A percentile compares a stretch with the other conserved stretches of the same genome.
phyloP scores from a whole-genome alignment of 2,797 vertebrate genomes.

The Pseudotriccus pelzelni region DNA sequence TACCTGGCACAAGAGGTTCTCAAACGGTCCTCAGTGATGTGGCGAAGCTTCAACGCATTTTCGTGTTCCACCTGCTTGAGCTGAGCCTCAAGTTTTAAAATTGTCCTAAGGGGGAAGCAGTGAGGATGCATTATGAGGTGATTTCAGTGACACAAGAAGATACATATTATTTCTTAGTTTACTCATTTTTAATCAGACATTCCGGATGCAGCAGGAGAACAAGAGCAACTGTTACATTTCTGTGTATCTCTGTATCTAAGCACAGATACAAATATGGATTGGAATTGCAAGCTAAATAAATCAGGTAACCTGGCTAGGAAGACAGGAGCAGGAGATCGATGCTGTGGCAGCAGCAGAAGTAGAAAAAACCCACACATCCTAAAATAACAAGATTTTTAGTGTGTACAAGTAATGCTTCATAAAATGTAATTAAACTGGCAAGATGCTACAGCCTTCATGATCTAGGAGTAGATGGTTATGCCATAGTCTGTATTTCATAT shows the following conservation, averaged over 20 bases:
- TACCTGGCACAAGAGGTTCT: constrained; percentile 83
- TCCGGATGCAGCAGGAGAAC: neutral
- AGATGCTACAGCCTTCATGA: neutral
- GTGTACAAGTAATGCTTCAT: neutral
- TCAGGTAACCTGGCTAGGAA: neutral
- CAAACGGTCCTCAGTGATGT: constrained; percentile 67
- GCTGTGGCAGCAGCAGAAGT: neutral
- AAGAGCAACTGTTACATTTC: neutral
- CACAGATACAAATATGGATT: neutral
- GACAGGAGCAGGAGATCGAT: neutral
- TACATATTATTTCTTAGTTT: neutral
- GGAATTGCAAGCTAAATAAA: neutral
- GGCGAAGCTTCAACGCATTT: constrained; percentile 80
- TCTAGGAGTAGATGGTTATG: neutral
- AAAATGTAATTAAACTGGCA: neutral
- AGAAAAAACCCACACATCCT: neutral
- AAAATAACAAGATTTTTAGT: neutral
- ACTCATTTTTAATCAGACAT: neutral
- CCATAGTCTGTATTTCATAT: neutral
- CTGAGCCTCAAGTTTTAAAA: constrained; percentile 92
- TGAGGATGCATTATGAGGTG: neutral
- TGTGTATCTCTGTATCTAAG: neutral
- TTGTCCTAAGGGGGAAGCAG: constrained; percentile 75
- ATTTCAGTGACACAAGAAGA: neutral
- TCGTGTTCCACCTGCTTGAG: constrained; percentile 95